A percentile compares a stretch with the other conserved stretches of the same genome.
phyloP scores from a whole-genome alignment of 2,888 invertebrate genomes.

The Physocephala rufipes region DNA sequence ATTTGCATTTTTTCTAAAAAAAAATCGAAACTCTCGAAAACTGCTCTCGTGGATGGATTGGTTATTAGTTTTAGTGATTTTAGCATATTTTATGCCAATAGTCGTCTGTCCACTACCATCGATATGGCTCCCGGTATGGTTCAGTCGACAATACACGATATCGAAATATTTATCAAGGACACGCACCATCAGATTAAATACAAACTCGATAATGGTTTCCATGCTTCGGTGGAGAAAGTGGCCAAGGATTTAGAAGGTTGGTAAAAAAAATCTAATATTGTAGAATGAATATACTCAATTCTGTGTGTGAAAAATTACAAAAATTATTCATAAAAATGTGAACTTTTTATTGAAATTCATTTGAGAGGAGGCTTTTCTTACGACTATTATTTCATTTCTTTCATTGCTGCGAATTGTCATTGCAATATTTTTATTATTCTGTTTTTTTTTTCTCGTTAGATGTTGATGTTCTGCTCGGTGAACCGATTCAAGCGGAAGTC shows the following conservation, averaged over 20 bases:
- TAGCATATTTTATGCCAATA: constrained; percentile 73
- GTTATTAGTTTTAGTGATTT: constrained; percentile 70
- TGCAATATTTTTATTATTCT: too few species aligned
- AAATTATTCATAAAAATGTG: background rate
- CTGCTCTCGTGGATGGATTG: constrained; percentile 45
- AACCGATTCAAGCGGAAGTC: constrained; percentile 79
- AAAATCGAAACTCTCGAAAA: too few species aligned
- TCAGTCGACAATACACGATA: constrained; percentile 70
- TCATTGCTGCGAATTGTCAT: background rate
- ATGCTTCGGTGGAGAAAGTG: constrained; percentile 71
- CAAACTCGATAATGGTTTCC: constrained; percentile 69
- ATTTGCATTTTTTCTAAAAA: background rate
- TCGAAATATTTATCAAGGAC: constrained; percentile 71
- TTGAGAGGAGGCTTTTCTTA: constrained; percentile 9
- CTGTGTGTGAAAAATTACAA: too few species aligned
- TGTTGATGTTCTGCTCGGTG: constrained; percentile 77
- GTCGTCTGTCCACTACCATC: constrained; percentile 70
- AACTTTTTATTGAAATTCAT: constrained; percentile 36
- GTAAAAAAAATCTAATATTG: constrained; percentile 47
- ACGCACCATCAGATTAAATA: constrained; percentile 73
- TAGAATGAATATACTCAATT: background rate
- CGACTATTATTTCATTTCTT: constrained; percentile 29
- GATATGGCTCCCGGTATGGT: constrained; percentile 69
- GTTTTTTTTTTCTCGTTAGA: constrained; percentile 63
- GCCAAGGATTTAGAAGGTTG: constrained; percentile 74